These are phyloP conservation scores for Dicyrtoma fusca DNA, from an alignment of 2,888 invertebrate species.

Conservation along the genomic window DNA sequence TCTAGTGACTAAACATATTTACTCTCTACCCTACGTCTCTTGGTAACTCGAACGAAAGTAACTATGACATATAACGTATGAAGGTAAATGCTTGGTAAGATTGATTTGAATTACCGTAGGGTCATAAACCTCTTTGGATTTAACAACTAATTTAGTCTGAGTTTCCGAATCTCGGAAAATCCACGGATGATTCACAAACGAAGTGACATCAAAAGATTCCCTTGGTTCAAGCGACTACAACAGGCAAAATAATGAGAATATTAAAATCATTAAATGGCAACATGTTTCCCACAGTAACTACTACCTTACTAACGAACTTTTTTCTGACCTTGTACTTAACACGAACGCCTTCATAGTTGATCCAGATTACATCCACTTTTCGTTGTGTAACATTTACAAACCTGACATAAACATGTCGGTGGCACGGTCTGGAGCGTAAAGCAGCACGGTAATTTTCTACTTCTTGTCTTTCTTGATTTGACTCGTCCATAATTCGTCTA, in stretches of 20 bases:
- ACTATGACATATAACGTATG: too few relatives aligned
- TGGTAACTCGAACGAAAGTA: too few relatives aligned
- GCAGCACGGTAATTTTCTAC: slow-evolving; percentile 26
- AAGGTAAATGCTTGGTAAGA: too few relatives aligned
- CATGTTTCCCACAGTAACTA: neutral
- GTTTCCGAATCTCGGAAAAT: slow-evolving; percentile 74
- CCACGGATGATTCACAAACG: slow-evolving; percentile 83
- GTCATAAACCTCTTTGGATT: slow-evolving; percentile 58
- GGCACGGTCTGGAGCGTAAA: slow-evolving; percentile 56
- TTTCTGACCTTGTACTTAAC: slow-evolving; percentile 55
- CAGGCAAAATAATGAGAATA: slow-evolving; percentile 2
- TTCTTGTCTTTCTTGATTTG: slow-evolving; percentile 23
- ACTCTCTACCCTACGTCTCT: too few relatives aligned
- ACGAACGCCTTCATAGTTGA: slow-evolving; percentile 70
- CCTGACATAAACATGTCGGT: slow-evolving; percentile 63
- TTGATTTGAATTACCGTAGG: too few relatives aligned
- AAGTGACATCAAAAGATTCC: slow-evolving; percentile 69
- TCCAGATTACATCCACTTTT: slow-evolving; percentile 72
- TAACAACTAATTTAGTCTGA: slow-evolving; percentile 69
- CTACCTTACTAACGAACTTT: neutral
- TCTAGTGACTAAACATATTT: too few relatives aligned
- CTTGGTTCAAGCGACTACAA: slow-evolving; percentile 58
- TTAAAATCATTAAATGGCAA: neutral
- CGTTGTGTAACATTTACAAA: slow-evolving; percentile 68
- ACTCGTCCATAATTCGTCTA: too few relatives aligned